A percentile compares a stretch with the other conserved stretches of the same genome.
Conservation (phyloP, 2,888 invertebrate species). For the Aspidiotus destructor region DNA sequence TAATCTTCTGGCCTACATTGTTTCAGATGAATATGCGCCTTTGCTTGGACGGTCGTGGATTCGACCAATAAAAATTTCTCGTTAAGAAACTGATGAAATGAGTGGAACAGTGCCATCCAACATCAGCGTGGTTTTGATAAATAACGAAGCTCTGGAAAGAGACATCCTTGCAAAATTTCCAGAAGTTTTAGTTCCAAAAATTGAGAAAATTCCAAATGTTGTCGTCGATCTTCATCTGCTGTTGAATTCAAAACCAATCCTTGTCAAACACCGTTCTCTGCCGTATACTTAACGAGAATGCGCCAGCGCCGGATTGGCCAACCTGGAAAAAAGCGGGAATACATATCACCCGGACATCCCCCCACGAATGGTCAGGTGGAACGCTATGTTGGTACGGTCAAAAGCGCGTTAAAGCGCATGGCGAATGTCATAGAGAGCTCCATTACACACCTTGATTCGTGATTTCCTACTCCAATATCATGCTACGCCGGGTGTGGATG, state of each 20-base stretch:
- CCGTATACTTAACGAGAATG: neutral
- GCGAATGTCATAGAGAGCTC: neutral
- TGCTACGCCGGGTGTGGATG: neutral
- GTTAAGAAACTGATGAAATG: neutral
- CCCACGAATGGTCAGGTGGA: slow-evolving; percentile 35
- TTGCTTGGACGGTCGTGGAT: neutral
- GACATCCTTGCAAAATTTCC: neutral
- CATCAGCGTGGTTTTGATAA: neutral
- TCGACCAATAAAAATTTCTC: neutral
- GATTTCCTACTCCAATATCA: neutral
- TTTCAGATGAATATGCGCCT: no score
- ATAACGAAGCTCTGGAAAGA: neutral
- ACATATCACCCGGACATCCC: slow-evolving; percentile 33
- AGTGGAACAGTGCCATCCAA: neutral
- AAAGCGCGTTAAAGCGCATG: slow-evolving; percentile 20
- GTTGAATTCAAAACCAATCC: neutral
- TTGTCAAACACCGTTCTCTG: neutral
- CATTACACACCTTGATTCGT: neutral
- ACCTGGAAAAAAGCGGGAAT: neutral
- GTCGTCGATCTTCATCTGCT: neutral
- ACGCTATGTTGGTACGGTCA: slow-evolving; percentile 34
- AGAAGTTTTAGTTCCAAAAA: neutral
- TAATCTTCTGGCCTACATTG: no score
- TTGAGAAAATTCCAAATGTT: neutral
- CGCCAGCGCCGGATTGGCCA: neutral